Percentiles rank a stretch among this genome's conserved stretches.
Conservation (phyloP, 2,797 vertebrate genomes). For the Otolemur crassicaudatus region DNA sequence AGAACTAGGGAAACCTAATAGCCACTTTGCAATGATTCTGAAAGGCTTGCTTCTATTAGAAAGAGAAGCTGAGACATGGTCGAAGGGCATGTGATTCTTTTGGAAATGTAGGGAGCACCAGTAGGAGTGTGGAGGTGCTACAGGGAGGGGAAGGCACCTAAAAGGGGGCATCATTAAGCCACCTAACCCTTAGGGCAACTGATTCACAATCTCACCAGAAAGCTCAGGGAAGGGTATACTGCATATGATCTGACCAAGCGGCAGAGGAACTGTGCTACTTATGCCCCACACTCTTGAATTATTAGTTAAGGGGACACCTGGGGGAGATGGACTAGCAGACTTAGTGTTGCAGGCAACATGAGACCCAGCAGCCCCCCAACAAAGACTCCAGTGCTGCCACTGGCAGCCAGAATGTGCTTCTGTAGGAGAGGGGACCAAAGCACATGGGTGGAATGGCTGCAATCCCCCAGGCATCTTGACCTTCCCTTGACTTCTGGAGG, state of each 20-base stretch:
- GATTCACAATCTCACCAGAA: not conserved
- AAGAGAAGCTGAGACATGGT: not conserved
- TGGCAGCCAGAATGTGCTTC: too few relatives aligned
- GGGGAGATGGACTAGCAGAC: not conserved
- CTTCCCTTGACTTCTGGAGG: conserved; percentile 61
- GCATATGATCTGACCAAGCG: not conserved
- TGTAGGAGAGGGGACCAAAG: too few relatives aligned
- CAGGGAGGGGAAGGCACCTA: not conserved
- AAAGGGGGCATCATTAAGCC: not conserved
- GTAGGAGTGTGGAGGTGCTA: not conserved
- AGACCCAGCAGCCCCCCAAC: not conserved
- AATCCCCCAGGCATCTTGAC: conserved; percentile 69
- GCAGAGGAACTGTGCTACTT: not conserved
- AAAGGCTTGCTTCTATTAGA: not conserved
- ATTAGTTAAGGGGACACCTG: not conserved
- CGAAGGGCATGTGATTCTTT: not conserved
- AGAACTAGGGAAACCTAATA: not conserved
- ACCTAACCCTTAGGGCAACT: not conserved
- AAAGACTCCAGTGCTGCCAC: not conserved
- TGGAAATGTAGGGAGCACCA: not conserved
- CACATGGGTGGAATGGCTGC: accelerated
- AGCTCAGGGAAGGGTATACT: not conserved
- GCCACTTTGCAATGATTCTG: not conserved
- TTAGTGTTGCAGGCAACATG: not conserved
- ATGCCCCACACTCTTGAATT: not conserved